Evolutionary conservation across 1,140 invertebrate genomes (phyloP).

Genomic region (Sitophilus oryzae): DNA sequence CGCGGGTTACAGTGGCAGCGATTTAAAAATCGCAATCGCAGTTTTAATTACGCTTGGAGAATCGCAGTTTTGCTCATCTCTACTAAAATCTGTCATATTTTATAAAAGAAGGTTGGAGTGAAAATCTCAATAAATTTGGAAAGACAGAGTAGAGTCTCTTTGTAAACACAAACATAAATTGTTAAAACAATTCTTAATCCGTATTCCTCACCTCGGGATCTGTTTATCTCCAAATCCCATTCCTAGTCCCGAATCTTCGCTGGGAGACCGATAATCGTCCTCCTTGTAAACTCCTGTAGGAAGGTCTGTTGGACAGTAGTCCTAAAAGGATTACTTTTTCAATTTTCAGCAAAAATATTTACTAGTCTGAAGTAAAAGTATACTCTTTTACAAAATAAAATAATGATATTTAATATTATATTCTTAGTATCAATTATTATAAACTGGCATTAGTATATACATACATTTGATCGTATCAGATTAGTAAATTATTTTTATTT

Average conservation of each 20-base stretch:
- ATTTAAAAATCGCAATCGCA: too few relatives aligned
- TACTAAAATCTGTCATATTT: too few relatives aligned
- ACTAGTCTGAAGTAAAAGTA: background rate
- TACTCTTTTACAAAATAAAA: background rate
- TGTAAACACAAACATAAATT: too few relatives aligned
- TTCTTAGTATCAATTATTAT: background rate
- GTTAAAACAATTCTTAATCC: too few relatives aligned
- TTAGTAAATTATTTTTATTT: background rate
- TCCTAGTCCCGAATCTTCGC: conserved; percentile 77
- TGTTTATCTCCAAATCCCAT: conserved; percentile 62
- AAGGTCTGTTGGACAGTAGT: conserved; percentile 34
- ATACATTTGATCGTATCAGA: background rate
- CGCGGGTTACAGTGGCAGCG: too few relatives aligned
- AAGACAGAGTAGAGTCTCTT: too few relatives aligned
- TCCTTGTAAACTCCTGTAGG: conserved; percentile 45
- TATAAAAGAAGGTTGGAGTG: too few relatives aligned
- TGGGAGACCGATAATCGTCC: conserved; percentile 64
- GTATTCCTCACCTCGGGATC: conserved; percentile 17
- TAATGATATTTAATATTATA: background rate
- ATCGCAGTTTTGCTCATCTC: too few relatives aligned
- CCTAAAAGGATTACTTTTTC: conserved; percentile 41
- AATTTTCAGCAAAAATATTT: background rate
- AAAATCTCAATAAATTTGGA: too few relatives aligned
- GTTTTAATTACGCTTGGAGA: too few relatives aligned
- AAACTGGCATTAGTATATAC: background rate